A percentile compares a stretch with the other conserved stretches of the same genome.
phyloP scores from a whole-genome alignment of 2,888 invertebrate species.

The Hirtodrosophila alboralis region DNA sequence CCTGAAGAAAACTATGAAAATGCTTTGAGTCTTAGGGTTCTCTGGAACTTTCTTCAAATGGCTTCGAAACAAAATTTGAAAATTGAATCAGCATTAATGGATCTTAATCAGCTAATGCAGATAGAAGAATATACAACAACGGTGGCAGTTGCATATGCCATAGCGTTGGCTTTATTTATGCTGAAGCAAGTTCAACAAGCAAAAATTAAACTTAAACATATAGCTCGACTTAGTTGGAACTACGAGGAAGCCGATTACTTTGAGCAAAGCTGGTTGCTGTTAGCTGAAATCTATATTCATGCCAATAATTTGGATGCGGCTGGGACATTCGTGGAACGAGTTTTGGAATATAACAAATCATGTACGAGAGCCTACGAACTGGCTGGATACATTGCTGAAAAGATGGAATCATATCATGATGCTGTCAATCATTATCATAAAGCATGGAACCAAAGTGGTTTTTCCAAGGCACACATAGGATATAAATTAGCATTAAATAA shows the following conservation, averaged over 20 bases:
- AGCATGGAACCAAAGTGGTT: slow-evolving; percentile 94
- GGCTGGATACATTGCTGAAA: slow-evolving; percentile 92
- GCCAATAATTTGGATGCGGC: slow-evolving; percentile 94
- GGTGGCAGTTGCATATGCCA: slow-evolving; percentile 93
- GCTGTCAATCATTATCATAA: slow-evolving; percentile 91
- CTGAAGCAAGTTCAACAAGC: slow-evolving; percentile 96
- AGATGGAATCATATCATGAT: slow-evolving; percentile 94
- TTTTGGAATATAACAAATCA: slow-evolving; percentile 93
- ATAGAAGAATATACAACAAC: slow-evolving; percentile 91
- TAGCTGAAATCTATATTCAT: slow-evolving; percentile 95
- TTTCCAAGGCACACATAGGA: slow-evolving; percentile 92
- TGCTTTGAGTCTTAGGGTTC: slow-evolving; percentile 88
- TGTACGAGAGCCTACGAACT: slow-evolving; percentile 96
- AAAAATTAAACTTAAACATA: slow-evolving; percentile 95
- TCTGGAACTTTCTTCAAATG: slow-evolving; percentile 92
- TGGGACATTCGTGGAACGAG: slow-evolving; percentile 90
- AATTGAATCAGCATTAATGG: slow-evolving; percentile 93
- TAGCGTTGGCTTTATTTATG: slow-evolving; percentile 90
- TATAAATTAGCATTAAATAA: slow-evolving; percentile 96
- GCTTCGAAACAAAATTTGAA: slow-evolving; percentile 93
- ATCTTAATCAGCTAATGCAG: slow-evolving; percentile 89
- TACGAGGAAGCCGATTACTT: slow-evolving; percentile 98
- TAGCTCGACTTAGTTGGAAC: slow-evolving; percentile 94
- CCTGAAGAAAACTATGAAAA: slow-evolving; percentile 87
- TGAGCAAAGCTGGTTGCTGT: slow-evolving; percentile 96